Percentiles rank a stretch among this genome's conserved stretches.
phyloP scores from a whole-genome alignment of 2,797 vertebrate genomes.

The Malurus splendens region DNA sequence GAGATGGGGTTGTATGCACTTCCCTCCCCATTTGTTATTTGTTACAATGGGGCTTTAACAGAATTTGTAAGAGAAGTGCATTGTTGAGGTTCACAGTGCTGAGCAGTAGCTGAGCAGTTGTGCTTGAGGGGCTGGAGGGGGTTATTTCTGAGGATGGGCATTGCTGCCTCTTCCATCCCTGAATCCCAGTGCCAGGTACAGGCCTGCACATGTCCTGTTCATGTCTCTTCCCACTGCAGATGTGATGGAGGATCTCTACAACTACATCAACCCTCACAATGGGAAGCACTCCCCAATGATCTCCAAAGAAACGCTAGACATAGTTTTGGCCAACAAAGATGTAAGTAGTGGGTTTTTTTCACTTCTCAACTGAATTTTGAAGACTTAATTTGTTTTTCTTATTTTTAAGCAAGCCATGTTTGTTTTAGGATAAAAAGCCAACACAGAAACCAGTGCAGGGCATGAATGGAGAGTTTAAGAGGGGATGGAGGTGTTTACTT shows the following conservation, averaged over 20 bases:
- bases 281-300: constrained; percentile 90
- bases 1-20: background rate
- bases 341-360: constrained; percentile 55
- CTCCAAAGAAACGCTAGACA: constrained; percentile 84
- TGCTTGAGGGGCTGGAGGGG: background rate
- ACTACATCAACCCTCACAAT: constrained; percentile 89
- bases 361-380: background rate
- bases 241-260: constrained; percentile 95
- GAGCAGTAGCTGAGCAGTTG: background rate
- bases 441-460: background rate
- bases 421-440: background rate
- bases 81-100: background rate
- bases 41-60: background rate
- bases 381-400: background rate
- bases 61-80: fast-evolving
- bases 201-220: background rate
- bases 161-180: background rate
- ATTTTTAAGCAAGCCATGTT: background rate
- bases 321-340: constrained; percentile 90
- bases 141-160: fast-evolving
- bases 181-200: background rate
- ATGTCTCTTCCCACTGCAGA: constrained; percentile 63
- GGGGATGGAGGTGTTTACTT: background rate
- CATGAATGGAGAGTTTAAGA: background rate
- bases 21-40: background rate